Evolutionary conservation across 1,140 invertebrate species (phyloP).

Genomic region (Drosophila rhopaloa): DNA sequence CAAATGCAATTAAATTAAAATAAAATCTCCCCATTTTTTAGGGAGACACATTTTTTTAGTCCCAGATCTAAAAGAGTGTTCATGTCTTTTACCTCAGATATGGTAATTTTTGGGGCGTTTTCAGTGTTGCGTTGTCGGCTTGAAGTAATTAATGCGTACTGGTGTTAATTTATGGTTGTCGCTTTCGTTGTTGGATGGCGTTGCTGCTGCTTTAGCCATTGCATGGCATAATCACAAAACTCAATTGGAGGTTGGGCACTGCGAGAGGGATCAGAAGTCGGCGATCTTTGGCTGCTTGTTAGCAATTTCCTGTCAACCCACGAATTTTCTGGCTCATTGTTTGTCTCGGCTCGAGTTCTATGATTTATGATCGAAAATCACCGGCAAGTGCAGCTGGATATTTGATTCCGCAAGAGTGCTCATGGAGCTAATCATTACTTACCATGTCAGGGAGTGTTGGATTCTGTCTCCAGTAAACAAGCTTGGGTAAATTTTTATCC

Average conservation of each 20-base stretch:
- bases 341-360: conserved; percentile 1
- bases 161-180: conserved; percentile 56
- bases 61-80: conserved; percentile 8
- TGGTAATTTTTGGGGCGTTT: conserved; percentile 27
- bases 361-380: conserved; percentile 36
- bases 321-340: conserved; percentile 41
- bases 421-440: conserved; percentile 3
- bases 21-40: too few species aligned
- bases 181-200: conserved; percentile 49
- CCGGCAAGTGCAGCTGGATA: conserved; percentile 18
- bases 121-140: conserved; percentile 33
- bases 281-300: conserved; percentile 42
- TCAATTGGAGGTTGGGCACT: conserved; percentile 48
- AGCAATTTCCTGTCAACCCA: conserved; percentile 53
- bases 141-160: conserved; percentile 49
- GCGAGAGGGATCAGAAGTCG: conserved; percentile 43
- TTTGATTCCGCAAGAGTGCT: conserved; percentile 15
- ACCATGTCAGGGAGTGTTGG: conserved; percentile 1
- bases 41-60: too few species aligned
- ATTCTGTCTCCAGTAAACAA: too few species aligned
- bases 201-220: conserved; percentile 32
- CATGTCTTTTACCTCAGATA: not conserved
- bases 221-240: conserved; percentile 34
- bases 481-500: not conserved
- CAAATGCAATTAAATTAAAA: too few species aligned